phyloP scores from a whole-genome alignment of 2,113 vertebrate genomes.

The Sminthopsis crassicaudata region DNA sequence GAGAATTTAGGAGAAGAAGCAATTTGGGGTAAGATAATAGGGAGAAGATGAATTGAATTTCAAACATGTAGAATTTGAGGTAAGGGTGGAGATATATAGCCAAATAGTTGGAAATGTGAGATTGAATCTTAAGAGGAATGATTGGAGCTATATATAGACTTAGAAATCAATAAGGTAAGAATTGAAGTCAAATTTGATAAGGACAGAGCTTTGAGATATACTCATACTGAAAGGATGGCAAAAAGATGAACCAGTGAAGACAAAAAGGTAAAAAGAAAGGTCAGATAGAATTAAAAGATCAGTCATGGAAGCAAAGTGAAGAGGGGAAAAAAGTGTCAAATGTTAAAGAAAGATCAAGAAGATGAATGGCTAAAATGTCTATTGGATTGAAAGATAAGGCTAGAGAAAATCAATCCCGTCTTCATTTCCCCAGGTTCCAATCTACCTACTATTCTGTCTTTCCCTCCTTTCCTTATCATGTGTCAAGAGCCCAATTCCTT shows the following conservation, averaged over 20 bases:
- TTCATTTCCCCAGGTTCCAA: background rate
- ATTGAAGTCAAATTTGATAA: background rate
- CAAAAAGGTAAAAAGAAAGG: background rate
- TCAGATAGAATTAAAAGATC: background rate
- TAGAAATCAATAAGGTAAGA: background rate
- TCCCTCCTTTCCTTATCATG: background rate
- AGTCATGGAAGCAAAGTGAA: background rate
- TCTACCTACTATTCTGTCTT: background rate
- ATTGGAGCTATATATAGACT: background rate
- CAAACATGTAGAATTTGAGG: background rate
- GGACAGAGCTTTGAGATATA: background rate
- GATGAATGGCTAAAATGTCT: background rate
- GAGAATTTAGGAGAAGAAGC: background rate
- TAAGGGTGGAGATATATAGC: background rate
- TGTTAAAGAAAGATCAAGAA: background rate
- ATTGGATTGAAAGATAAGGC: background rate
- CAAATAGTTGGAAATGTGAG: too few relatives aligned
- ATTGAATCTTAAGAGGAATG: background rate
- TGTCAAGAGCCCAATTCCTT: background rate
- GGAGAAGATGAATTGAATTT: background rate
- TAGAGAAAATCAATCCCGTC: background rate
- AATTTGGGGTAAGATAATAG: background rate
- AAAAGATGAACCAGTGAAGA: background rate
- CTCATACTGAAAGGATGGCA: background rate
- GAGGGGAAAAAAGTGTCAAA: background rate